Percentiles rank a stretch among this genome's conserved stretches.
Conservation (phyloP, 2,113 vertebrate genomes). For the Forbesichthys agassizii region DNA sequence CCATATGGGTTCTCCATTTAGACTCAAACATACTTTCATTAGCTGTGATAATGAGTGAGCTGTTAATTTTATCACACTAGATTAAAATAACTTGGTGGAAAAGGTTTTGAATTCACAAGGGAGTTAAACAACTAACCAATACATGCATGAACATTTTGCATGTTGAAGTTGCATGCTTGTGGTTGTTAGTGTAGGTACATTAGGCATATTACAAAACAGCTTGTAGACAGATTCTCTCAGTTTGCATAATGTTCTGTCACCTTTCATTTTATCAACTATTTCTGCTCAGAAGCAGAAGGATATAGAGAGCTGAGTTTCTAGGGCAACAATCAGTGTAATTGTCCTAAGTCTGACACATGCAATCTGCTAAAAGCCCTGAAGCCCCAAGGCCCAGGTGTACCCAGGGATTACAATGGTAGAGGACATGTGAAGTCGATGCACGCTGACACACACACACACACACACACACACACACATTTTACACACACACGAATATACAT, state of each 20-base stretch:
- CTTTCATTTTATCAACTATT: conserved; percentile 63
- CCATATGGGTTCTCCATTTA: conserved; percentile 20
- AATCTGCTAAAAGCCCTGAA: conserved; percentile 79
- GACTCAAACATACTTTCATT: conserved; percentile 14
- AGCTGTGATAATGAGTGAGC: not conserved
- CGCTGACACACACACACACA: conserved; percentile 45
- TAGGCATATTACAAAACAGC: conserved; percentile 53
- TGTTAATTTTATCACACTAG: not conserved
- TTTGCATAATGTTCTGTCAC: conserved; percentile 57
- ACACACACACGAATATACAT: too few relatives aligned
- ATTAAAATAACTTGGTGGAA: conserved; percentile 8
- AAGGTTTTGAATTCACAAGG: conserved; percentile 4
- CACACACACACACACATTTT: not conserved
- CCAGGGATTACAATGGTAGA: conserved; percentile 71
- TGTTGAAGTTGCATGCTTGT: conserved; percentile 22
- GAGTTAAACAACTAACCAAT: conserved; percentile 26
- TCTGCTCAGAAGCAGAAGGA: conserved; percentile 38
- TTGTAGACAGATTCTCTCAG: conserved; percentile 40
- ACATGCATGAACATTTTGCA: conserved; percentile 22
- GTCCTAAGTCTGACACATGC: conserved; percentile 74
- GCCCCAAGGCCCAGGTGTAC: conserved; percentile 71
- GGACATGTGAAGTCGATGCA: conserved; percentile 71
- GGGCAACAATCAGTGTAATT: conserved; percentile 78
- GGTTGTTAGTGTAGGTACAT: conserved; percentile 5
- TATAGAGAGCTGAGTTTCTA: conserved; percentile 66